A percentile compares a stretch with the other conserved stretches of the same genome.
Conservation (phyloP, 1,140 invertebrate species). For the Gryllus bimaculatus region DNA sequence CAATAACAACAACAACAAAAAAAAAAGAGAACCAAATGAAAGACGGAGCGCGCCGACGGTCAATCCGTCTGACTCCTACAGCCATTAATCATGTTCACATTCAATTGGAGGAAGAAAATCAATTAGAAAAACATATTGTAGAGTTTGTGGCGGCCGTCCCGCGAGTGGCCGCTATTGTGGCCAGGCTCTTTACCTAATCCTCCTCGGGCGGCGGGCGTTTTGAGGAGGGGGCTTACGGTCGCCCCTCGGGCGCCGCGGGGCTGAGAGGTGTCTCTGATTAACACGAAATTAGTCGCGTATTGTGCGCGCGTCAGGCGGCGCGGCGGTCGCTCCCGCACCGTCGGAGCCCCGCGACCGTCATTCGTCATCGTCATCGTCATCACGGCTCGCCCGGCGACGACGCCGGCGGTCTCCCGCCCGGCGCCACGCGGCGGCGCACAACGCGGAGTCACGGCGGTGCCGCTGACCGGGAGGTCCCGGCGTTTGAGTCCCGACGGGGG, state of each 20-base stretch:
- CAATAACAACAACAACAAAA: neutral
- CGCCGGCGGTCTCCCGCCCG: no score
- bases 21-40: neutral
- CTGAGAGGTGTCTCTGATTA: neutral
- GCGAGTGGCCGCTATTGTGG: neutral
- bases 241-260: no score
- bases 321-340: neutral
- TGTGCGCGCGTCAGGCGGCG: neutral
- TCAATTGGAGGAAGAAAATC: neutral
- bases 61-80: neutral
- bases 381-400: no score
- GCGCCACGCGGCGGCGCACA: no score
- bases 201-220: neutral
- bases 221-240: neutral
- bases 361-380: neutral
- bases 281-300: conserved; percentile 1
- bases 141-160: neutral
- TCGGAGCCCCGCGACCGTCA: neutral
- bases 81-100: neutral
- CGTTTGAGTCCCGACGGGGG: no score
- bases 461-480: no score
- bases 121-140: neutral
- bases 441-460: no score
- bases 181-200: neutral
- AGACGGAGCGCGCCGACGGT: neutral